Percentiles rank a stretch among this genome's conserved stretches.
Evolutionary conservation across 1,140 invertebrate genomes (phyloP).

Genomic region (Bombus confusus): DNA sequence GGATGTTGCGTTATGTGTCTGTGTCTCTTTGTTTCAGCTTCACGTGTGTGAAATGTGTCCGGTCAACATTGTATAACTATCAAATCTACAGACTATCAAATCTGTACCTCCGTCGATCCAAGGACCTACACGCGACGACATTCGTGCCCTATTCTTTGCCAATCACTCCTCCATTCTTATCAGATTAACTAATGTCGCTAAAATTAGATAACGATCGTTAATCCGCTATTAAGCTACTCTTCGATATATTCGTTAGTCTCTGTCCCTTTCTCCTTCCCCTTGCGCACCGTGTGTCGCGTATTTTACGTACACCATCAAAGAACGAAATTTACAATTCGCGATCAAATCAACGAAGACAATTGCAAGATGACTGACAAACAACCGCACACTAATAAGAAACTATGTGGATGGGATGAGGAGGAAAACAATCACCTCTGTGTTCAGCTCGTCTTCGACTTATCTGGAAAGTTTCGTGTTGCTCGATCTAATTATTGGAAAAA

Average conservation of each 20-base stretch:
- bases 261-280: slow-evolving; percentile 29
- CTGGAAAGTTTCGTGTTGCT: neutral
- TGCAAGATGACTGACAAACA: slow-evolving; percentile 30
- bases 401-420: slow-evolving; percentile 8
- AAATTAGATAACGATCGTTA: slow-evolving; percentile 70
- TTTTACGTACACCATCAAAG: neutral
- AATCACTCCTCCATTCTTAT: slow-evolving; percentile 40
- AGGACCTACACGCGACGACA: neutral
- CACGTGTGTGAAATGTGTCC: neutral
- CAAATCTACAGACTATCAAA: neutral
- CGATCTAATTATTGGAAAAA: neutral
- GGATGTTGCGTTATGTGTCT: neutral
- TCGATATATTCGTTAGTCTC: slow-evolving; percentile 30
- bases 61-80: neutral
- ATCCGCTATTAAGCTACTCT: slow-evolving; percentile 54
- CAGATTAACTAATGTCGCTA: slow-evolving; percentile 62
- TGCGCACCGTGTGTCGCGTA: neutral
- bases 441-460: neutral
- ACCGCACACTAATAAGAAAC: neutral
- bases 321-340: neutral
- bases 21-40: too few species aligned
- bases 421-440: neutral
- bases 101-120: neutral
- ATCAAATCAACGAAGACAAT: neutral
- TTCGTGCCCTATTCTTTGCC: slow-evolving; percentile 22